phyloP scores from a whole-genome alignment of 2,113 vertebrate genomes.

The Gnathonemus echidnorhynchus region DNA sequence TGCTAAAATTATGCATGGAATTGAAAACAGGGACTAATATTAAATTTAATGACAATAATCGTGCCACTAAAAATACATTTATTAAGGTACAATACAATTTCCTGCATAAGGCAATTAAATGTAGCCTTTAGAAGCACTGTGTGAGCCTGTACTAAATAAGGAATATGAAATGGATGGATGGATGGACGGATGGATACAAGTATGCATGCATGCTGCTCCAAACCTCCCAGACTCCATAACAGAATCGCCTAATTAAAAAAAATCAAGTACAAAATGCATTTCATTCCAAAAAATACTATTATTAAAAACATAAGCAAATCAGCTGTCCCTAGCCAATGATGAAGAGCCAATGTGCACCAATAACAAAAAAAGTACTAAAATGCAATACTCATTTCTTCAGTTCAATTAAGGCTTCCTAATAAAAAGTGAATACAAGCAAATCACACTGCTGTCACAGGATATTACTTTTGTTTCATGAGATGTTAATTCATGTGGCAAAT shows the following conservation, averaged over 20 bases:
- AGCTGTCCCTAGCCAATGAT: neutral
- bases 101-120: neutral
- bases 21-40: neutral
- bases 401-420: neutral
- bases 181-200: neutral
- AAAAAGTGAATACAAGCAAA: neutral
- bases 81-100: neutral
- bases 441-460: neutral
- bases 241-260: neutral
- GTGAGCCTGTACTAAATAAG: neutral
- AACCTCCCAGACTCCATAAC: neutral
- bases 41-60: neutral
- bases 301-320: neutral
- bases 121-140: neutral
- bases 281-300: neutral
- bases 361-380: neutral
- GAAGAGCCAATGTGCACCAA: neutral
- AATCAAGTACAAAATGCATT: neutral
- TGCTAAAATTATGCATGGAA: neutral
- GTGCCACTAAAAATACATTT: neutral
- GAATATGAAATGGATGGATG: neutral
- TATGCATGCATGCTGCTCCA: neutral
- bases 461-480: neutral
- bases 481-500: neutral
- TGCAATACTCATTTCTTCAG: neutral